These are phyloP conservation scores for Metacarcinus magister DNA, from an alignment of 2,888 invertebrate genomes.

Conservation along the genomic window DNA sequence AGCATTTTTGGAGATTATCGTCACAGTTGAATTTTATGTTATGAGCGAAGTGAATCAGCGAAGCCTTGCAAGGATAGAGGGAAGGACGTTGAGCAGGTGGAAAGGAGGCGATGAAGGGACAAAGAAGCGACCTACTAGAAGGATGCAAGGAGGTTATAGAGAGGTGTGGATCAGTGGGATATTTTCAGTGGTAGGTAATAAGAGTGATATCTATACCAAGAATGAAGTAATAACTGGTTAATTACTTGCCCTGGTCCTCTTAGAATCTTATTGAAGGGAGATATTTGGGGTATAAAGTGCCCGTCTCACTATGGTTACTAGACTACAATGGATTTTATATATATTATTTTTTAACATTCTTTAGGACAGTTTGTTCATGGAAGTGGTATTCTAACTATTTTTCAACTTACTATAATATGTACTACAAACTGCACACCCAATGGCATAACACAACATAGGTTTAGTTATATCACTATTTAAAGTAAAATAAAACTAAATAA, in stretches of 20 bases:
- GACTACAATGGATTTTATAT: not conserved
- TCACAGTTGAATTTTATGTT: slow-evolving; percentile 49
- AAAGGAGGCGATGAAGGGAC: not conserved
- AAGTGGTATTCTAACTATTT: not conserved
- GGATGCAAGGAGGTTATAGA: not conserved
- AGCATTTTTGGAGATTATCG: slow-evolving; percentile 53
- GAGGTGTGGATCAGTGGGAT: not conserved
- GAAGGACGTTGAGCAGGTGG: slow-evolving; percentile 18
- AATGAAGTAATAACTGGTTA: not conserved
- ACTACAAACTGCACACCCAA: too few species aligned
- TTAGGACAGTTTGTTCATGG: not conserved
- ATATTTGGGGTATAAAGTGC: not conserved
- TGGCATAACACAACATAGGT: too few species aligned
- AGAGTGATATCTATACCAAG: not conserved
- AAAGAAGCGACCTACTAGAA: not conserved
- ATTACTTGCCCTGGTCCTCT: not conserved
- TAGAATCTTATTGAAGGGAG: not conserved
- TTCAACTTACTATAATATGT: not conserved
- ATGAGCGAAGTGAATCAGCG: slow-evolving; percentile 38
- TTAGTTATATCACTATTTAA: too few species aligned
- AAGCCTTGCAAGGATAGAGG: not conserved
- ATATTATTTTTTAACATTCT: not conserved
- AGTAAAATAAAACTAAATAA: too few species aligned
- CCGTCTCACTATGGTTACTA: not conserved
- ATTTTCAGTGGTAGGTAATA: not conserved